A percentile compares a stretch with the other conserved stretches of the same genome.
Evolutionary conservation across 53 echinoderm and acorn worm species (phyloP).

Genomic region (Pentamera pediparva): DNA sequence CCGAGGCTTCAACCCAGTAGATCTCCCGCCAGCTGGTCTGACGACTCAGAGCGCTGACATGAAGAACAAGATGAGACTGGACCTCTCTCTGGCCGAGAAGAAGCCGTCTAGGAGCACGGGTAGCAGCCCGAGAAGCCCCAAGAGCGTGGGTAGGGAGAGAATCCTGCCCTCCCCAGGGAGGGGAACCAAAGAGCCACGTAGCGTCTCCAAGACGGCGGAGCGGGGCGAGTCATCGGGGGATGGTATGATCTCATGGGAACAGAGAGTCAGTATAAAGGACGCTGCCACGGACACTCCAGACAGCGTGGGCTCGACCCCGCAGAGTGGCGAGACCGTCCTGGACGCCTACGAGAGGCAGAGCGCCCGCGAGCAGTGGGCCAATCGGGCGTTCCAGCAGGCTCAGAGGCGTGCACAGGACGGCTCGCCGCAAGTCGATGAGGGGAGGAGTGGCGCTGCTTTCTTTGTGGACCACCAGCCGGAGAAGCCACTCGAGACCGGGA

Average conservation of each 20-base stretch:
- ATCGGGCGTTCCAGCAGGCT: slow-evolving; percentile 42
- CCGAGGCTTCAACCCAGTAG: slow-evolving; percentile 19
- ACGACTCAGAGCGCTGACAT: slow-evolving; percentile 33
- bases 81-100: slow-evolving; percentile 63
- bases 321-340: slow-evolving; percentile 80
- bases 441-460: slow-evolving; percentile 83
- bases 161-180: slow-evolving; percentile 74
- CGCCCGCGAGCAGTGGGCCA: slow-evolving; percentile 43
- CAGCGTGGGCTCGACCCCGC: slow-evolving; percentile 72
- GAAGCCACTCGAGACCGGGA: slow-evolving; percentile 37
- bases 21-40: slow-evolving; percentile 46
- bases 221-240: slow-evolving; percentile 42
- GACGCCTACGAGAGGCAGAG: slow-evolving; percentile 49
- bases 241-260: slow-evolving; percentile 35
- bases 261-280: slow-evolving; percentile 10
- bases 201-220: slow-evolving; percentile 70
- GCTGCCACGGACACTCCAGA: slow-evolving; percentile 53
- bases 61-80: slow-evolving; percentile 67
- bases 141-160: slow-evolving; percentile 45
- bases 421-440: slow-evolving; percentile 54
- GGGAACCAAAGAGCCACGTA: slow-evolving; percentile 73
- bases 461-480: slow-evolving; percentile 57
- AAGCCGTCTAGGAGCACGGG: neutral
- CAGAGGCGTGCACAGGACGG: neutral
- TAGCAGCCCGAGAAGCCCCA: slow-evolving; percentile 16